Evolutionary conservation across 2,888 invertebrate genomes (phyloP).

Genomic region (Epinotia nisella): DNA sequence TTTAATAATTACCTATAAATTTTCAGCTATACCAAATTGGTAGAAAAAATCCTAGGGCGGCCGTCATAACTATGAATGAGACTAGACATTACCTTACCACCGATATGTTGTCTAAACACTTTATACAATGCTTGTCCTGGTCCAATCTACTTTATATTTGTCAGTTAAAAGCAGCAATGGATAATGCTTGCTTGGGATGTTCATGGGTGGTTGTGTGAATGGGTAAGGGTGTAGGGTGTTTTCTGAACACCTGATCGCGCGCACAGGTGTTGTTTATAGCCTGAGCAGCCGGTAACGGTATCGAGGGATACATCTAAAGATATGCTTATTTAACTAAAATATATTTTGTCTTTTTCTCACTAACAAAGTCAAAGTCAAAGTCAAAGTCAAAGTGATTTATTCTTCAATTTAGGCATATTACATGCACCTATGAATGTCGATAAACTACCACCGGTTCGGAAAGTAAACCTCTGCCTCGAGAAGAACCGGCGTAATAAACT

Average conservation of each 20-base stretch:
- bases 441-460: too few relatives aligned
- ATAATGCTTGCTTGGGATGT: conserved; percentile 30
- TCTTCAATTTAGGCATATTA: too few relatives aligned
- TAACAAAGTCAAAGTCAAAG: too few relatives aligned
- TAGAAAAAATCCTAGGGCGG: conserved; percentile 25
- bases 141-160: neutral
- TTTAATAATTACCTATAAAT: conserved; percentile 41
- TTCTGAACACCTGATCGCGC: conserved; percentile 66
- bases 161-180: conserved; percentile 47
- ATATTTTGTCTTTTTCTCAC: too few relatives aligned
- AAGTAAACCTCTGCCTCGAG: too few relatives aligned
- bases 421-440: too few relatives aligned
- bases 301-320: conserved; percentile 54
- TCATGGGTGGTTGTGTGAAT: conserved; percentile 13
- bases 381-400: too few relatives aligned
- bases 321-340: neutral
- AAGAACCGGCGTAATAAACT: too few relatives aligned
- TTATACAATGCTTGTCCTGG: neutral
- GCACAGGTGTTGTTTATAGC: conserved; percentile 62
- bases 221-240: conserved; percentile 49
- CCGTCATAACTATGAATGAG: conserved; percentile 24
- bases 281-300: conserved; percentile 50
- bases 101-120: neutral
- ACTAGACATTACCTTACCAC: neutral
- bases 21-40: conserved; percentile 22